Base-by-base conservation (phyloP, 1,140 invertebrate genomes). In the Caenorhabditis inopinata region DNA sequence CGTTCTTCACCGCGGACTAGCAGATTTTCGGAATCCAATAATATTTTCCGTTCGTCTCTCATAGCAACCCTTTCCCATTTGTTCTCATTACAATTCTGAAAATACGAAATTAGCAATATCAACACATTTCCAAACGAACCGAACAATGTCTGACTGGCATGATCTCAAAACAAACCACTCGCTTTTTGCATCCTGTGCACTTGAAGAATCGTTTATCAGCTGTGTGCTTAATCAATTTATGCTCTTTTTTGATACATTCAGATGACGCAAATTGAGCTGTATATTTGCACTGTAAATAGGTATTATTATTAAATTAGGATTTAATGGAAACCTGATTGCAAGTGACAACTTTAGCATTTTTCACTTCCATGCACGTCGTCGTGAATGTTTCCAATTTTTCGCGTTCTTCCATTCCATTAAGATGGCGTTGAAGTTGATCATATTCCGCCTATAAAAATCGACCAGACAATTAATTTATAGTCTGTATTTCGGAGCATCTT, bases 21-120 rank as follows among this genome's bases (percentile, higher is more conserved):
- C 21, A 85, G 51, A 32, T 80, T 85, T 21, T 85, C 82, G n/a
- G 58, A 76, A 3, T 83, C 81, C 18, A 79, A 32, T 42, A 76
- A 32, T 1, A 87, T 78, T 79, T 87, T 86, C 18, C 85, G 46
- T 53, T 86, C 85, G 53, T 86, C 85, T 42, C 51, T 58, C 85
- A 87, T 87, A 23, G 84, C 83, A 5, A 86, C 85, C 21, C 85
- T 80, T 18, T 84, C 79, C 74, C 75, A 86, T 38, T 86, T 53
- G 16, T 79, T 84, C 3, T 49, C 73, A 23, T 74, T 48, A 74
- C 85, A 85, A 7, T 42, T 27, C 85, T 85, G 38, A 73, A 85
- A 85, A 25, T 38, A 27, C n/a, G 6, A n/a, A n/a, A 53, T 11
- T 53, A 11, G 7, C n/a, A 53, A 53, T 23, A 11, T 53, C 7